These are phyloP conservation scores for Caenorhabditis sp. DNA, from an alignment of 2,888 invertebrate species.

Conservation along the genomic window DNA sequence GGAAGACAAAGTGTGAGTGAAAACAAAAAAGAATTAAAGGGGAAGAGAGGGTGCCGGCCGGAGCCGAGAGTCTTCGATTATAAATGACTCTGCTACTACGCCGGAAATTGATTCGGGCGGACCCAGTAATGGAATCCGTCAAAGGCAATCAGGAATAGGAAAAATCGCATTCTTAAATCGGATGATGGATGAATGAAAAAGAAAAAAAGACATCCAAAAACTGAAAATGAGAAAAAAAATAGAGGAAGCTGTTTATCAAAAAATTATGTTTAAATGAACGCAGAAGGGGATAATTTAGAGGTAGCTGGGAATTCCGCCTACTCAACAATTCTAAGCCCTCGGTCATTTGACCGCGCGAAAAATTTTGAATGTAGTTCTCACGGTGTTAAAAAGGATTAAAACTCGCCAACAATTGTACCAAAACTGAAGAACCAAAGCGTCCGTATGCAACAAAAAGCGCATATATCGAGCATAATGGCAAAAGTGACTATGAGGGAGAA, in stretches of 20 bases:
- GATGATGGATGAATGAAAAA: no score
- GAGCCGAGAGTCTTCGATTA: neutral
- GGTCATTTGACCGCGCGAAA: neutral
- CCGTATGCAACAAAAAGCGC: no score
- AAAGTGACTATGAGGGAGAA: slow-evolving; percentile 14
- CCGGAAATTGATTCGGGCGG: slow-evolving; percentile 12
- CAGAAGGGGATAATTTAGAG: no score
- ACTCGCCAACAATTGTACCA: slow-evolving; percentile 2
- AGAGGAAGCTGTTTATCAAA: no score
- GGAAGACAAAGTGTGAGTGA: slow-evolving; percentile 48
- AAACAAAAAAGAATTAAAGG: neutral
- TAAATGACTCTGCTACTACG: neutral
- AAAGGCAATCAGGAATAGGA: no score
- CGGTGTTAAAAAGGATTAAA: slow-evolving; percentile 36
- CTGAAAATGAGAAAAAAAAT: no score
- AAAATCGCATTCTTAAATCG: no score
- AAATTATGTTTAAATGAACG: no score
- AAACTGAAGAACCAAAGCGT: neutral
- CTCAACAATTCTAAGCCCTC: neutral
- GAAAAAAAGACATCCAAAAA: no score
- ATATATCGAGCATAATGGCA: slow-evolving; percentile 9
- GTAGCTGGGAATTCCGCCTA: neutral
- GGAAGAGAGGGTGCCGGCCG: neutral
- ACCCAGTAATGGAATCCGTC: neutral
- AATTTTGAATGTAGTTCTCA: slow-evolving; percentile 14